Percentiles rank a stretch among this genome's conserved stretches.
These are phyloP conservation scores for Rhopalosiphum nymphaeae DNA, from an alignment of 2,888 invertebrate genomes.

Conservation along the genomic window DNA sequence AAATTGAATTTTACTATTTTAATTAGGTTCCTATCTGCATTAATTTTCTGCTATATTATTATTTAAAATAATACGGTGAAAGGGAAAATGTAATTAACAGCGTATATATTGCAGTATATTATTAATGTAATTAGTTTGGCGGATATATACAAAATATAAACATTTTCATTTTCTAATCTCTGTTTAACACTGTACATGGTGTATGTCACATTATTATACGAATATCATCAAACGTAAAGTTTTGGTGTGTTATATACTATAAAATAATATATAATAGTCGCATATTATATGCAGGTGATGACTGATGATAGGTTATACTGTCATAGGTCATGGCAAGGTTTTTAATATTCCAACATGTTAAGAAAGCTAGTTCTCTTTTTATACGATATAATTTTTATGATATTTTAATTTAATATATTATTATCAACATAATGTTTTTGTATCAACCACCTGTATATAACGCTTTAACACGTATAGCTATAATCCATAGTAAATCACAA, in stretches of 20 bases:
- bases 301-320: background rate
- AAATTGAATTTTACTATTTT: background rate
- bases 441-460: background rate
- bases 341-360: background rate
- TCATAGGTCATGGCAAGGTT: background rate
- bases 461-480: background rate
- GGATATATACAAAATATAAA: background rate
- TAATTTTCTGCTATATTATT: background rate
- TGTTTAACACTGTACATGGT: background rate
- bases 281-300: background rate
- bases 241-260: background rate
- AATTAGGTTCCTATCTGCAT: background rate
- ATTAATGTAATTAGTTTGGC: background rate
- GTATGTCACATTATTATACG: background rate
- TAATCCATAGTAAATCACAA: background rate
- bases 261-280: background rate
- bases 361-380: constrained; percentile 20
- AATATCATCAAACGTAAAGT: background rate
- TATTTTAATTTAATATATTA: constrained; percentile 22
- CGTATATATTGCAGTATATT: background rate
- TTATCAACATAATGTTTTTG: background rate
- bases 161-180: background rate
- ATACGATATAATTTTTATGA: background rate
- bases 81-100: background rate
- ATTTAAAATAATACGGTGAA: background rate